Conservation (phyloP, 1,140 invertebrate species). For the Uloborus diversus region DNA sequence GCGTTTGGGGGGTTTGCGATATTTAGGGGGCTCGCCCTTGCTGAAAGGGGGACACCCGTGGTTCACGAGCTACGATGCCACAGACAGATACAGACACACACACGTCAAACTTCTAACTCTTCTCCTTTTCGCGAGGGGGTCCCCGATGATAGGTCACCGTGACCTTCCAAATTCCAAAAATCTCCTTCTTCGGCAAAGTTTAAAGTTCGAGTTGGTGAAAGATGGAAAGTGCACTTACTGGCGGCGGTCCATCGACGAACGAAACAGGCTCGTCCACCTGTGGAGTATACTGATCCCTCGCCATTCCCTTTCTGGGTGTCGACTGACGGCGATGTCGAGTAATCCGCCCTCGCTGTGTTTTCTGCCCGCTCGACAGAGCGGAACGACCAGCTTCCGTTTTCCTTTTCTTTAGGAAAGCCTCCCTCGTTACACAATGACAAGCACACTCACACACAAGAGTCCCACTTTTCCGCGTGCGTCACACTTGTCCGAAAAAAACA, state of each 20-base stretch:
- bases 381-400: constrained; percentile 17
- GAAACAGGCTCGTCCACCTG: constrained; percentile 17
- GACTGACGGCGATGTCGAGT: no score
- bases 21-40: no score
- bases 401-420: no score
- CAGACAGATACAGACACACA: neutral
- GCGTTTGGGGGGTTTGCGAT: no score
- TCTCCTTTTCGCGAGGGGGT: neutral
- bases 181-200: neutral
- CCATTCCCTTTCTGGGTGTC: neutral
- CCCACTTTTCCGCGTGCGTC: no score
- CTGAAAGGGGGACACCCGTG: neutral
- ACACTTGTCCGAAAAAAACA: no score
- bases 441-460: no score
- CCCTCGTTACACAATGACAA: no score
- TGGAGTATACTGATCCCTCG: neutral
- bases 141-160: neutral
- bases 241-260: constrained; percentile 5
- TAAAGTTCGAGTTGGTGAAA: neutral
- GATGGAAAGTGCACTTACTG: neutral
- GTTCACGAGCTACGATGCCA: neutral
- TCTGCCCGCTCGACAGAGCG: neutral
- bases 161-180: neutral
- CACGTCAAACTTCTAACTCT: neutral
- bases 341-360: neutral